Evolutionary conservation across 2,113 vertebrate species (phyloP).

Genomic region (Callithrix jacchus): DNA sequence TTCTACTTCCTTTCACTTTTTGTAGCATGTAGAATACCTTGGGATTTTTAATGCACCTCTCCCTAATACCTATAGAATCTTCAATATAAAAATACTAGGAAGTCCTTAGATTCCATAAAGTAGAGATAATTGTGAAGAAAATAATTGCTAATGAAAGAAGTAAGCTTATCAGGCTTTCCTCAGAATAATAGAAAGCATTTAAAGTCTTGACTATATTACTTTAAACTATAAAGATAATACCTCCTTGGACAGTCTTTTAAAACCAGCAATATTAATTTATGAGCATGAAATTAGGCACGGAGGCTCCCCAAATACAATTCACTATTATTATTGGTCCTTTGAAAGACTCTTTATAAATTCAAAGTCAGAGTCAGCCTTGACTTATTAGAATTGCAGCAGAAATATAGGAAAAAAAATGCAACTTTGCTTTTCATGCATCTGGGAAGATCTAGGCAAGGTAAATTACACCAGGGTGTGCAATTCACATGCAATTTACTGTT

Average conservation of each 20-base stretch:
- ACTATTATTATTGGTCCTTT: neutral
- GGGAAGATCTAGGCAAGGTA: neutral
- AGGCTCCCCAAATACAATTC: neutral
- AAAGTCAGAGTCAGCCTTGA: neutral
- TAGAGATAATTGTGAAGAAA: slow-evolving; percentile 13
- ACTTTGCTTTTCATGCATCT: neutral
- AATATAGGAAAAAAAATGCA: neutral
- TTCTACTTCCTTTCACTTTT: neutral
- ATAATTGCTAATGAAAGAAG: slow-evolving; percentile 19
- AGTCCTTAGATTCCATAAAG: neutral
- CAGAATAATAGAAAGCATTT: neutral
- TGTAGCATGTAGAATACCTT: neutral
- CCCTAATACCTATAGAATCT: neutral
- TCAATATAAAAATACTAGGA: neutral
- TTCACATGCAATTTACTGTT: neutral
- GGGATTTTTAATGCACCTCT: neutral
- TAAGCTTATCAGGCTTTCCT: neutral
- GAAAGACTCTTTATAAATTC: neutral
- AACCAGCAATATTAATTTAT: neutral
- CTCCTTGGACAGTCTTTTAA: neutral
- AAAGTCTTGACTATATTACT: neutral
- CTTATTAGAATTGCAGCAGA: neutral
- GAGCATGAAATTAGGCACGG: neutral
- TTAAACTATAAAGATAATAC: neutral
- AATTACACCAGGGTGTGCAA: neutral